Conservation (phyloP, 2,888 invertebrate genomes). For the Graphium colonna region DNA sequence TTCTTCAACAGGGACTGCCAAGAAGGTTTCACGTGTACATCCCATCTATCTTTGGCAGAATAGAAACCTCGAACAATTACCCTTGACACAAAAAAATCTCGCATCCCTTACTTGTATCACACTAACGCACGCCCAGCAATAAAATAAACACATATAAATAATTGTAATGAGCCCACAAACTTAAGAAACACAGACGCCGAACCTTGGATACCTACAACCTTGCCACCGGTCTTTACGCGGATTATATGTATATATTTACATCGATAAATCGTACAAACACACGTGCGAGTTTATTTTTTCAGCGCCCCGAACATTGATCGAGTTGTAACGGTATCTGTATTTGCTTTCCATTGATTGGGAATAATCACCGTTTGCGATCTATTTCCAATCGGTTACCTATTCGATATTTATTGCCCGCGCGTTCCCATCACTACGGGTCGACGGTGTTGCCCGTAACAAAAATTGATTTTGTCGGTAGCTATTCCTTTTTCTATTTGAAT, state of each 20-base stretch:
- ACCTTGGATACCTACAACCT: conserved; percentile 34
- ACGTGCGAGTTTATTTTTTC: conserved; percentile 58
- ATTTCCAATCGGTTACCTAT: conserved; percentile 30
- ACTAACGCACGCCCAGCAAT: conserved; percentile 1
- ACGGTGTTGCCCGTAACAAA: neutral
- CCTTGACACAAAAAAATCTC: no score
- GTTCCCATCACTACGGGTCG: neutral
- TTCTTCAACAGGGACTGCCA: no score
- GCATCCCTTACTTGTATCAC: no score
- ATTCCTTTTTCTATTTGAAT: no score
- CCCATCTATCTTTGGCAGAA: no score
- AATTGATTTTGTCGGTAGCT: no score
- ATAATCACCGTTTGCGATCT: conserved; percentile 35
- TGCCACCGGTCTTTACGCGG: conserved; percentile 37
- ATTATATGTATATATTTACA: conserved; percentile 65
- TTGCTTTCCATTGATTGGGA: conserved; percentile 35
- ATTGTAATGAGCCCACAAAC: conserved; percentile 11
- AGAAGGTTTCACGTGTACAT: no score
- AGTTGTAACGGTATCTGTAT: conserved; percentile 39
- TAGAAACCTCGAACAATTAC: no score
- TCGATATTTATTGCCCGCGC: neutral
- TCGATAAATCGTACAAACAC: conserved; percentile 58
- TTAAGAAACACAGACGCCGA: conserved; percentile 15
- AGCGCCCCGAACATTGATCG: conserved; percentile 51
- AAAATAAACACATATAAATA: conserved; percentile 14